Percentiles rank a stretch among this genome's conserved stretches.
Evolutionary conservation across 1,140 invertebrate genomes (phyloP).

Genomic region (Bicyclus anynana): DNA sequence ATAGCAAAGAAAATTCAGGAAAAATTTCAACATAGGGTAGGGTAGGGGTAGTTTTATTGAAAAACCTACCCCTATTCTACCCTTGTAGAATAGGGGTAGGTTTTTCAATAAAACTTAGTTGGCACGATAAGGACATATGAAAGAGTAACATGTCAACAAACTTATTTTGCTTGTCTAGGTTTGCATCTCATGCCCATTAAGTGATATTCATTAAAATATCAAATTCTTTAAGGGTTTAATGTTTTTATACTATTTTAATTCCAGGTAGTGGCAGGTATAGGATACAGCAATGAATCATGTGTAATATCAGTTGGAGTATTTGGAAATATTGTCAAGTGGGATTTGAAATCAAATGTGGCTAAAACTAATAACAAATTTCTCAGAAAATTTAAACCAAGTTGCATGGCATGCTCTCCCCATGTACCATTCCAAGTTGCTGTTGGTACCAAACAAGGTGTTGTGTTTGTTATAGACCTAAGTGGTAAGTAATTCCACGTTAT

Average conservation of each 20-base stretch:
- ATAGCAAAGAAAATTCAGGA: too few species aligned
- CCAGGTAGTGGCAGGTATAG: conserved; percentile 75
- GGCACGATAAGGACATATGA: too few species aligned
- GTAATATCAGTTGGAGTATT: conserved; percentile 79
- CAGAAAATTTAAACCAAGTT: conserved; percentile 75
- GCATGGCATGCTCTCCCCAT: conserved; percentile 81
- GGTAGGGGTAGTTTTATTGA: too few species aligned
- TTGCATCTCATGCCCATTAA: too few species aligned
- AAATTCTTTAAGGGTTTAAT: too few species aligned
- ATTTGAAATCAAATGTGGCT: conserved; percentile 77
- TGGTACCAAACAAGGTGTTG: conserved; percentile 81
- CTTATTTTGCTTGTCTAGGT: too few species aligned
- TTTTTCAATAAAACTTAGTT: too few species aligned
- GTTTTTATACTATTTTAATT: conserved; percentile 14
- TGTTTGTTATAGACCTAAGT: conserved; percentile 79
- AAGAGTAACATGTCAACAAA: too few species aligned
- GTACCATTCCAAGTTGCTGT: conserved; percentile 79
- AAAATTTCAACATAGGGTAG: too few species aligned
- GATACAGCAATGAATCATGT: conserved; percentile 62
- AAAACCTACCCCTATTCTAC: too few species aligned
- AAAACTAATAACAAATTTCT: conserved; percentile 59
- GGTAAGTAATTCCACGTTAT: conserved; percentile 52
- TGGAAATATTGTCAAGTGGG: conserved; percentile 82
- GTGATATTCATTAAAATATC: too few species aligned
- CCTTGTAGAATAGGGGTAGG: too few species aligned